These are phyloP conservation scores for Illadopsis cleaveri DNA, from an alignment of 2,113 vertebrate genomes.

Conservation along the genomic window DNA sequence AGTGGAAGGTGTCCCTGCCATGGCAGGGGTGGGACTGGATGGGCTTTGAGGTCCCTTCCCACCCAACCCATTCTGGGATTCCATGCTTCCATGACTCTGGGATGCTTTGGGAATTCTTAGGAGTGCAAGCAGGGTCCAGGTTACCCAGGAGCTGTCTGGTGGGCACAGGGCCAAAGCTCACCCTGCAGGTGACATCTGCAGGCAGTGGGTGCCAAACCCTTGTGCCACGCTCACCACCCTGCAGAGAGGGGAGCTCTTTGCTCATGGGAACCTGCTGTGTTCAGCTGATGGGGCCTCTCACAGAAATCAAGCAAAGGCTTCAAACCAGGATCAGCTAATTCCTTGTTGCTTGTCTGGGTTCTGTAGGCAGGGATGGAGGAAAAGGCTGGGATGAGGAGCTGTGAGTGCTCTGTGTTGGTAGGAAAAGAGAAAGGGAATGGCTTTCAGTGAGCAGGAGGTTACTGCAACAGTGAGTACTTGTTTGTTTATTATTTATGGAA, in stretches of 20 bases:
- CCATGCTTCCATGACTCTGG: background rate
- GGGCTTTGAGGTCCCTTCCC: background rate
- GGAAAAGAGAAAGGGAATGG: background rate
- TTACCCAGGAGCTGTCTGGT: background rate
- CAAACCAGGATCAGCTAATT: background rate
- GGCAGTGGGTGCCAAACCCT: background rate
- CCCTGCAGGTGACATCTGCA: background rate
- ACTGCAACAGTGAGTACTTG: background rate
- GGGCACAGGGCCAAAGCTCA: background rate
- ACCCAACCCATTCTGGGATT: background rate
- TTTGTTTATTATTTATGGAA: background rate
- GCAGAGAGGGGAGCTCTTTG: background rate
- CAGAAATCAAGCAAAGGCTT: background rate
- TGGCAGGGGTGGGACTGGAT: rapidly evolving
- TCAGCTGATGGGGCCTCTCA: background rate
- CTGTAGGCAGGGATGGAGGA: background rate
- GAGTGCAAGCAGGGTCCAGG: background rate
- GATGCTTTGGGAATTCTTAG: background rate
- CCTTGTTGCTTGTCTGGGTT: background rate
- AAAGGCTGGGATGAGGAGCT: background rate
- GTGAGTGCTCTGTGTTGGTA: rapidly evolving
- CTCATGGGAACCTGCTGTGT: background rate
- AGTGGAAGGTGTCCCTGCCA: background rate
- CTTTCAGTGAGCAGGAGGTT: background rate
- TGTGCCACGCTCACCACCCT: rapidly evolving